These are phyloP conservation scores for Lepidurus apus DNA, from an alignment of 1,140 invertebrate genomes.

Conservation along the genomic window DNA sequence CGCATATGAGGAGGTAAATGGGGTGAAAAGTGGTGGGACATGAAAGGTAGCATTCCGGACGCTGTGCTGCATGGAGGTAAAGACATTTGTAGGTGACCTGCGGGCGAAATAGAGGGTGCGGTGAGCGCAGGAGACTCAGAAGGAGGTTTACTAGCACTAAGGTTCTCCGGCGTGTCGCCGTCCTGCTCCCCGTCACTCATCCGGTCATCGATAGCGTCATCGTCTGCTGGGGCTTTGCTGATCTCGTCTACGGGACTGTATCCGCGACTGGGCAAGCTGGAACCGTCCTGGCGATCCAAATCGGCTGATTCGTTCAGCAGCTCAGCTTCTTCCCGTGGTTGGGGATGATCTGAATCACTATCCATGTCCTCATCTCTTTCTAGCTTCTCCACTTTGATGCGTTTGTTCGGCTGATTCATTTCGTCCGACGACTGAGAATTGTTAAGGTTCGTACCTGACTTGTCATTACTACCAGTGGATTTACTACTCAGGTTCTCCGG, in stretches of 20 bases:
- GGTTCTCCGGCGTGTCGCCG: slow-evolving; percentile 68
- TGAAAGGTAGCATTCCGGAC: slow-evolving; percentile 49
- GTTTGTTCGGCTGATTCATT: slow-evolving; percentile 40
- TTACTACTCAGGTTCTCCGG: slow-evolving; percentile 38
- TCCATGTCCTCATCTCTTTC: slow-evolving; percentile 40
- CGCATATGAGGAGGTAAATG: slow-evolving; percentile 49
- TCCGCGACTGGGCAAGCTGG: slow-evolving; percentile 40
- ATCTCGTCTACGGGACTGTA: slow-evolving; percentile 36
- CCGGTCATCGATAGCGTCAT: slow-evolving; percentile 34
- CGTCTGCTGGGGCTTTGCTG: slow-evolving; percentile 52
- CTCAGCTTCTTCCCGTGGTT: background rate
- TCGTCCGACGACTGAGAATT: slow-evolving; percentile 29
- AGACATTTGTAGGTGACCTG: background rate
- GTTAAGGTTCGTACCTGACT: slow-evolving; percentile 35
- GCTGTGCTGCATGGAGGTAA: slow-evolving; percentile 50
- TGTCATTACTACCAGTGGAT: slow-evolving; percentile 5
- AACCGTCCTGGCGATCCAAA: slow-evolving; percentile 54
- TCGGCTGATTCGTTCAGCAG: slow-evolving; percentile 39
- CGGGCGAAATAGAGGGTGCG: background rate
- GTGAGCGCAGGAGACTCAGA: background rate
- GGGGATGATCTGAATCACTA: slow-evolving; percentile 36
- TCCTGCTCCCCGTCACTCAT: slow-evolving; percentile 34
- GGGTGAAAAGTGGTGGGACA: slow-evolving; percentile 56
- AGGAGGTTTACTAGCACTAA: slow-evolving; percentile 56
- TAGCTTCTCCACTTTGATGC: slow-evolving; percentile 37